Percentiles rank a stretch among this genome's conserved stretches.
Conservation (phyloP, 1,140 invertebrate genomes). For the Littorina saxatilis region DNA sequence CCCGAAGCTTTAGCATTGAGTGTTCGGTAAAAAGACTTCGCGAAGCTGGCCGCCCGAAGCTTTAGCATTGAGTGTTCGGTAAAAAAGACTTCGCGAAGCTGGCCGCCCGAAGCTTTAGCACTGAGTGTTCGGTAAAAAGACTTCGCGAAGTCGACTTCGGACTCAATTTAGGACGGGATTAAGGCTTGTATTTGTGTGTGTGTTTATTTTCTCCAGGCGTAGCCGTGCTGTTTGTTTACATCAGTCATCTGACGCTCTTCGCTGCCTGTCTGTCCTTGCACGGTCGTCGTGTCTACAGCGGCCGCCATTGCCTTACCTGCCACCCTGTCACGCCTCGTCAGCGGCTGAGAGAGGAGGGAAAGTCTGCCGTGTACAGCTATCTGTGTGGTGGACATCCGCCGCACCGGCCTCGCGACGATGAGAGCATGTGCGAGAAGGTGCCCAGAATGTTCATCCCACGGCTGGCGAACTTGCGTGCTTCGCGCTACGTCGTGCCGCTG, state of each 20-base stretch:
- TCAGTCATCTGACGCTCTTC: conserved; percentile 97
- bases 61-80: no score
- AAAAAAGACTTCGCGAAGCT: no score
- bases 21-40: no score
- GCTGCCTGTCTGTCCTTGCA: conserved; percentile 91
- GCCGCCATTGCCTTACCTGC: conserved; percentile 35
- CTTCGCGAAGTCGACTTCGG: no score
- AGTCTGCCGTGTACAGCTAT: background rate
- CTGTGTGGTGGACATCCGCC: conserved; percentile 37
- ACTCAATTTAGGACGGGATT: no score
- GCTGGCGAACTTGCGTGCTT: conserved; percentile 77
- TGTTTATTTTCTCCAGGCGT: conserved; percentile 80
- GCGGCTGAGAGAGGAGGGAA: conserved; percentile 31
- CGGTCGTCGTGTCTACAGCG: conserved; percentile 87
- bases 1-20: no score
- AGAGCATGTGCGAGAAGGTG: conserved; percentile 39
- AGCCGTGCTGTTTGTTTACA: conserved; percentile 93
- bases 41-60: no score
- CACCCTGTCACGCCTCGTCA: conserved; percentile 10
- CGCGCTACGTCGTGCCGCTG: conserved; percentile 82
- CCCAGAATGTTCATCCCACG: conserved; percentile 38
- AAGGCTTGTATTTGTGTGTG: no score
- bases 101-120: no score
- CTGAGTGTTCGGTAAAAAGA: no score
- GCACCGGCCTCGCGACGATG: background rate